Evolutionary conservation across 2,797 vertebrate species (phyloP), one percentile per base, ranked within the genome.

Genomic region (Cuculus canorus): DNA sequence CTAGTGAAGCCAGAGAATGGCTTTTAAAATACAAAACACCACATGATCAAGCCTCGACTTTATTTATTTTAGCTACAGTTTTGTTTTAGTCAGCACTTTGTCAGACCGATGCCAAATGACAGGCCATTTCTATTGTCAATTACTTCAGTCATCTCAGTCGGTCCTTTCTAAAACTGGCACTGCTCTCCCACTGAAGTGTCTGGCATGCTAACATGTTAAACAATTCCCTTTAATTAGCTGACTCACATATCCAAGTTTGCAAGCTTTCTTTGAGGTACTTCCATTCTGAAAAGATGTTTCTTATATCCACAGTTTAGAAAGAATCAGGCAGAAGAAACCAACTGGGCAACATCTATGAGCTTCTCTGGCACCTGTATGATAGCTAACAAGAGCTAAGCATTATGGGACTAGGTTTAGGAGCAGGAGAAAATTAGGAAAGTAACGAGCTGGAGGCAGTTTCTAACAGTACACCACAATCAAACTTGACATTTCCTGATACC

Each of bases 221-320:
- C 57, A 78, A 50, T 35, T 89, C 48, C 33, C 91, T 90, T 93
- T 78, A 66, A 57, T 66, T 85, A 90, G 77, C 37, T 70, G 90
- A 95, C 35, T 88, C 91, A 95, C 83, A 57, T 12, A 79, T 70
- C 71, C 5, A 71, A 89, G 92, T 64, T 21, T 73, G 60, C 22
- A 72, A 73, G 64, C 41, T 76, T 86, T 60, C 28, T 59, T 41
- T 65, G 35, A 69, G 63, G 21, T 71, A 25, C 11, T 32, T 53
- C 43, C 19, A 9, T 61, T 61, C 43, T 56, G 17, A 18, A 66
- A 25, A 48, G 54, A 45, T 54, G n/a, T 8, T 64, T 78, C 18
- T 39, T 54, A 13, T 5, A 50, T 25, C 32, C 16, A 9, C 4
- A 6, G 22, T 12, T 7, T 17, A 41, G 45, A 64, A 84, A 59